These are phyloP conservation scores for Enteromius radiatus DNA, from an alignment of 2,797 vertebrate species.

Conservation along the genomic window DNA sequence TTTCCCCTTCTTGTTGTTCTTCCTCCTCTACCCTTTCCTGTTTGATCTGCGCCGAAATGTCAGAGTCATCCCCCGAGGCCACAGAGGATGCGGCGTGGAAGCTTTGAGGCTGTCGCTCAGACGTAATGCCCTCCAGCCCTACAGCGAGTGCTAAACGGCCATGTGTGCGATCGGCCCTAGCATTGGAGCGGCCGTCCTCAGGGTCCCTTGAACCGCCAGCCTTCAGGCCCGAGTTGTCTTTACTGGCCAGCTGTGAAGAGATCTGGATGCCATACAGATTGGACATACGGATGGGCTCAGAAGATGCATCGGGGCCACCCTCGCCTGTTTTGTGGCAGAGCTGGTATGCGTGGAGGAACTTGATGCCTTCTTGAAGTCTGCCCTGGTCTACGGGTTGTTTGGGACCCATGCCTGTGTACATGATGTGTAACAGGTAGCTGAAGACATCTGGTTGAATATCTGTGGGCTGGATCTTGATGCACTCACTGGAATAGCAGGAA, in stretches of 20 bases:
- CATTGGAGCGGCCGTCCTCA: slow-evolving; percentile 66
- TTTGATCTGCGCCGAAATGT: slow-evolving; percentile 82
- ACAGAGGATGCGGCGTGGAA: slow-evolving; percentile 73
- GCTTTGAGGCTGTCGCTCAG: slow-evolving; percentile 74
- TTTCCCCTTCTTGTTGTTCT: slow-evolving; percentile 70
- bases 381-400: slow-evolving; percentile 90
- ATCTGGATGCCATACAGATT: slow-evolving; percentile 99
- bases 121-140: slow-evolving; percentile 81
- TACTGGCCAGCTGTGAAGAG: slow-evolving; percentile 86
- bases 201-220: slow-evolving; percentile 66
- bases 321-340: slow-evolving; percentile 84
- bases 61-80: slow-evolving; percentile 77
- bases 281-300: slow-evolving; percentile 87
- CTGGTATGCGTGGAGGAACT: slow-evolving; percentile 94
- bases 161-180: slow-evolving; percentile 76
- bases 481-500: slow-evolving; percentile 80
- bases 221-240: slow-evolving; percentile 78
- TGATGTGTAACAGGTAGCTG: slow-evolving; percentile 97
- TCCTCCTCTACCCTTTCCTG: slow-evolving; percentile 87
- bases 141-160: slow-evolving; percentile 84
- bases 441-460: slow-evolving; percentile 99
- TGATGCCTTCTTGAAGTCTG: slow-evolving; percentile 93
- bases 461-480: slow-evolving; percentile 97
- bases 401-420: slow-evolving; percentile 95
- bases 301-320: slow-evolving; percentile 74